phyloP scores from a whole-genome alignment of 2,113 vertebrate genomes.

The Carassius auratus region DNA sequence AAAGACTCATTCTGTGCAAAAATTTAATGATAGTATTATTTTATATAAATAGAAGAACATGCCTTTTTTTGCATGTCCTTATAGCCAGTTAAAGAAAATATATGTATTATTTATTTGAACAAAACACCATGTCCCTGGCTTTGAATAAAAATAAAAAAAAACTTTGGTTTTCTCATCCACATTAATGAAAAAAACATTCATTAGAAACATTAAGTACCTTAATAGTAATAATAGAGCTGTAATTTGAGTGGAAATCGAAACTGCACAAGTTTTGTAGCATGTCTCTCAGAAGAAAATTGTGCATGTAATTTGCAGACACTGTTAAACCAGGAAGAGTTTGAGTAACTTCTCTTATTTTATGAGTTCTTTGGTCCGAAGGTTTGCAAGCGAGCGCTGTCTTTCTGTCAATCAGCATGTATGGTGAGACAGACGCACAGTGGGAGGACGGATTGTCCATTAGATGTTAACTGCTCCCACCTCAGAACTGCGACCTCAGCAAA shows the following conservation, averaged over 20 bases:
- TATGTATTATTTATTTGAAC: background rate
- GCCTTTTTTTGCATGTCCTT: background rate
- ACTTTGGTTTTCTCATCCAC: too few relatives aligned
- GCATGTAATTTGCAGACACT: background rate
- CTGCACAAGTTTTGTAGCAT: background rate
- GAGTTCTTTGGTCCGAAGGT: conserved; percentile 16
- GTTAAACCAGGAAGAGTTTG: conserved; percentile 5
- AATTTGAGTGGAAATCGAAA: background rate
- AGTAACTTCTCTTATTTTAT: background rate
- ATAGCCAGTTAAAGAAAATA: background rate
- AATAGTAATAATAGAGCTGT: background rate
- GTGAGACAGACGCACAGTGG: conserved; percentile 59
- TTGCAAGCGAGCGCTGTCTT: conserved; percentile 66
- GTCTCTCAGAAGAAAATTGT: background rate
- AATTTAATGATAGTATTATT: background rate
- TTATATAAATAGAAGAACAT: background rate
- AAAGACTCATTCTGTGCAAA: background rate
- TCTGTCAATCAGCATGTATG: conserved; percentile 65
- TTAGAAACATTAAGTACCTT: background rate
- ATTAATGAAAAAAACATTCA: too few relatives aligned
- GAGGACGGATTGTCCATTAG: conserved; percentile 67
- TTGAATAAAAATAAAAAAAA: too few relatives aligned
- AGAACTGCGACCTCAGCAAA: conserved; percentile 64
- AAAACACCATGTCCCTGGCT: too few relatives aligned
- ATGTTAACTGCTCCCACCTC: conserved; percentile 63